These are phyloP conservation scores for Ceryle rudis DNA, from an alignment of 2,797 vertebrate species.

Conservation along the genomic window DNA sequence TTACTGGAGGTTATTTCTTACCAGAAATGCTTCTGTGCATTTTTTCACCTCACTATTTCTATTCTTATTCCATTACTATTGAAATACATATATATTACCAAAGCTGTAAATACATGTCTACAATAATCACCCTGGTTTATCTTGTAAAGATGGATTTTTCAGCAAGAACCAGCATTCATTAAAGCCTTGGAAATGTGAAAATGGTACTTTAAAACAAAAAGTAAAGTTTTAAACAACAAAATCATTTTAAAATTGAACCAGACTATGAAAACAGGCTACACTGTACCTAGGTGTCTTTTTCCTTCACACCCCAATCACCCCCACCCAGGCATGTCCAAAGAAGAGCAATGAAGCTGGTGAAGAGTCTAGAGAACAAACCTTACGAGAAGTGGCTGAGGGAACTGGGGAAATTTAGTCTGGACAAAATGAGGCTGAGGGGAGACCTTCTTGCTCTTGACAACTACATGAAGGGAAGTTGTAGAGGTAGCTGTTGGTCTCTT, in stretches of 20 bases:
- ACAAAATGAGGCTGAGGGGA: neutral
- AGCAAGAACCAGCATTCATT: conserved; percentile 10
- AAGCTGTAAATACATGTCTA: conserved; percentile 40
- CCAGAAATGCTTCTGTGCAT: conserved; percentile 37
- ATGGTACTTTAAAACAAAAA: neutral
- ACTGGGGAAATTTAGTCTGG: neutral
- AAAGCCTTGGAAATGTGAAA: conserved; percentile 27
- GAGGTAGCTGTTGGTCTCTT: neutral
- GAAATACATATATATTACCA: conserved; percentile 43
- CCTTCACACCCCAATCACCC: neutral
- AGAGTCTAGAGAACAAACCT: neutral
- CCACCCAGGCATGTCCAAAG: neutral
- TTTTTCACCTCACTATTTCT: conserved; percentile 61
- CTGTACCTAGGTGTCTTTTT: neutral
- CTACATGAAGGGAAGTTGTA: neutral
- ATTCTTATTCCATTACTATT: conserved; percentile 39
- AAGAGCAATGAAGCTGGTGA: neutral
- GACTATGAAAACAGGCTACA: neutral
- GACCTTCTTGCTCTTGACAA: too few species aligned
- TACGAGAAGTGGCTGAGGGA: neutral
- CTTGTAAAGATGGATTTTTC: conserved; percentile 30
- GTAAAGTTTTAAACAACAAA: neutral
- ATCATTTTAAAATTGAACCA: neutral
- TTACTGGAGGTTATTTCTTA: conserved; percentile 73
- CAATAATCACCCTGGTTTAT: conserved; percentile 10